Conservation (phyloP, 2,113 vertebrate species). For the Sarotherodon lohbergeri region DNA sequence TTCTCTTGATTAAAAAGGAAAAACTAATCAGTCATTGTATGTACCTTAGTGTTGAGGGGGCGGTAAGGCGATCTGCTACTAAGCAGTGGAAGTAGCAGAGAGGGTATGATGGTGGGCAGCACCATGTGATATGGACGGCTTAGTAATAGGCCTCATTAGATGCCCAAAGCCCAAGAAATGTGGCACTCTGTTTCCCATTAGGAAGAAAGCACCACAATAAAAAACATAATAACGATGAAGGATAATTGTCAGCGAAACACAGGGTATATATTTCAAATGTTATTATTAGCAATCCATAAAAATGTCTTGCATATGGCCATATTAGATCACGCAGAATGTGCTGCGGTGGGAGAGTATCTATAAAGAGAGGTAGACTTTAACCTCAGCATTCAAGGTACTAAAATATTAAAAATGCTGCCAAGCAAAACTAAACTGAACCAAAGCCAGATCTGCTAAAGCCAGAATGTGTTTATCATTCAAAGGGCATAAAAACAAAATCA, state of each 20-base stretch:
- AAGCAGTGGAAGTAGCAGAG: background rate
- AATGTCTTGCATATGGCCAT: background rate
- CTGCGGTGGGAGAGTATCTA: background rate
- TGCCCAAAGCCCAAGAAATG: constrained; percentile 5
- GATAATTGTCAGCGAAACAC: background rate
- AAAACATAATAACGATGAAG: background rate
- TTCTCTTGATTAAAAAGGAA: constrained; percentile 18
- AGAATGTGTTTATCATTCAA: background rate
- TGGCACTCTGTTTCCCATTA: constrained; percentile 32
- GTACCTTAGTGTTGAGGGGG: background rate
- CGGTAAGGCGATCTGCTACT: constrained; percentile 6
- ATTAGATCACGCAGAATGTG: background rate
- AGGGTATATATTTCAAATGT: background rate
- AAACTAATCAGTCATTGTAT: constrained; percentile 7
- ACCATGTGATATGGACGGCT: background rate
- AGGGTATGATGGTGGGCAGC: constrained; percentile 4
- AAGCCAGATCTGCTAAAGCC: background rate
- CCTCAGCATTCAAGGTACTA: background rate
- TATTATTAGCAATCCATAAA: background rate
- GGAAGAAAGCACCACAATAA: constrained; percentile 1
- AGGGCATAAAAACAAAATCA: background rate
- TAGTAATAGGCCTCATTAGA: constrained; percentile 41
- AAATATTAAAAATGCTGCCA: background rate
- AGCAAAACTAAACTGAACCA: background rate
- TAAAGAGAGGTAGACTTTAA: background rate